phyloP scores from a whole-genome alignment of 2,113 vertebrate species.

The Toxotes jaculatrix region DNA sequence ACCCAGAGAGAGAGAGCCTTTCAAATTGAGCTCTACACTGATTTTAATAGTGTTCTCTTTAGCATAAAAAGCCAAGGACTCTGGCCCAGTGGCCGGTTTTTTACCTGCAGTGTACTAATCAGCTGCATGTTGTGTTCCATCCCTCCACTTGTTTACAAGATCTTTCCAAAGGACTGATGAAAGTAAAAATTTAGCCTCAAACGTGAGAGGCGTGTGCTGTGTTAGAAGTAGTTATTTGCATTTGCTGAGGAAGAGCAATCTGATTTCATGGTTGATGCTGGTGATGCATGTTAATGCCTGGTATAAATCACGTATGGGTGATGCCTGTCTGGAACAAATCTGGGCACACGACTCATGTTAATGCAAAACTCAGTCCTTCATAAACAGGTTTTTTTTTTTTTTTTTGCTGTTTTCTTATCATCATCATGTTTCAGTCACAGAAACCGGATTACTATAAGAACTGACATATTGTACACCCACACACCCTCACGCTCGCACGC shows the following conservation, averaged over 20 bases:
- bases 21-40: too few relatives aligned
- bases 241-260: conserved; percentile 29
- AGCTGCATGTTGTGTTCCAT: not conserved
- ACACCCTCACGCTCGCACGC: not conserved
- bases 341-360: not conserved
- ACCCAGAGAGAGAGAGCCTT: too few relatives aligned
- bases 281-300: conserved; percentile 26
- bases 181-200: conserved; percentile 7
- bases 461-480: conserved; percentile 8
- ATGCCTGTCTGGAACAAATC: not conserved
- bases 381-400: not conserved
- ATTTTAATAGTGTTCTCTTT: too few relatives aligned
- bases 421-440: not conserved
- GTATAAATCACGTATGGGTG: conserved; percentile 17
- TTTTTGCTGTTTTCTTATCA: conserved; percentile 9
- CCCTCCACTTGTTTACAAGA: not conserved
- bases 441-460: not conserved
- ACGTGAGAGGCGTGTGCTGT: not conserved
- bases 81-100: not conserved
- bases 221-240: conserved; percentile 16
- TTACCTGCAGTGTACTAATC: conserved; percentile 16
- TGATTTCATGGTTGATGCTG: conserved; percentile 22
- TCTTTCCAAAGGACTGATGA: conserved; percentile 21
- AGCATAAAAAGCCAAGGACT: too few relatives aligned
- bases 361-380: conserved; percentile 2